phyloP scores from a whole-genome alignment of 1,140 invertebrate genomes.

The Bombus picipes region DNA sequence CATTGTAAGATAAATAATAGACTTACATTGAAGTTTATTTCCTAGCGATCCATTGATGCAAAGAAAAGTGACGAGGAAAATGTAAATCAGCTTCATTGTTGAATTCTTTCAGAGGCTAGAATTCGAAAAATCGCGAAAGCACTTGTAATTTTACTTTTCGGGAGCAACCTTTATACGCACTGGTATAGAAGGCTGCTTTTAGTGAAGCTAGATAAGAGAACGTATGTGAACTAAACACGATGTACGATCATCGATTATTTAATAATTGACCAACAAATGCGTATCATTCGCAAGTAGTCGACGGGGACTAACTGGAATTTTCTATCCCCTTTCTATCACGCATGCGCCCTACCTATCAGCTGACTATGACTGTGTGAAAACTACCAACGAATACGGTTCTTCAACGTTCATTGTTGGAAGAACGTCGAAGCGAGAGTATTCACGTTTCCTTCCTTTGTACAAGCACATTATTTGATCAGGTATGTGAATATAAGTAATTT shows the following conservation, averaged over 20 bases:
- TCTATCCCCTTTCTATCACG: slow-evolving; percentile 58
- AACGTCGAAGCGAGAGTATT: slow-evolving; percentile 83
- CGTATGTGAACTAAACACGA: slow-evolving; percentile 69
- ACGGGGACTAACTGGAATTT: slow-evolving; percentile 61
- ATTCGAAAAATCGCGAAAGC: slow-evolving; percentile 19
- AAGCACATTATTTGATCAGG: slow-evolving; percentile 9
- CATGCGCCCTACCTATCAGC: slow-evolving; percentile 64
- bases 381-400: slow-evolving; percentile 15
- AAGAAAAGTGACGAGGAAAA: slow-evolving; percentile 58
- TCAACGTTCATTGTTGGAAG: slow-evolving; percentile 76
- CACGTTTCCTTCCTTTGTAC: slow-evolving; percentile 75
- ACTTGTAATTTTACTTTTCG: slow-evolving; percentile 49
- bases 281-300: slow-evolving; percentile 50
- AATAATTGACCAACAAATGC: slow-evolving; percentile 51
- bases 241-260: slow-evolving; percentile 72
- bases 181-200: slow-evolving; percentile 90
- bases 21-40: slow-evolving; percentile 76
- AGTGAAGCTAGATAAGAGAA: slow-evolving; percentile 63
- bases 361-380: slow-evolving; percentile 64
- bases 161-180: slow-evolving; percentile 92
- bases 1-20: slow-evolving; percentile 40
- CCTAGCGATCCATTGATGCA: slow-evolving; percentile 58
- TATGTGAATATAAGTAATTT: slow-evolving; percentile 29
- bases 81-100: slow-evolving; percentile 67
- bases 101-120: slow-evolving; percentile 10